Evolutionary conservation across 2,888 invertebrate species (phyloP).

Genomic region (Incurvaria masculella): DNA sequence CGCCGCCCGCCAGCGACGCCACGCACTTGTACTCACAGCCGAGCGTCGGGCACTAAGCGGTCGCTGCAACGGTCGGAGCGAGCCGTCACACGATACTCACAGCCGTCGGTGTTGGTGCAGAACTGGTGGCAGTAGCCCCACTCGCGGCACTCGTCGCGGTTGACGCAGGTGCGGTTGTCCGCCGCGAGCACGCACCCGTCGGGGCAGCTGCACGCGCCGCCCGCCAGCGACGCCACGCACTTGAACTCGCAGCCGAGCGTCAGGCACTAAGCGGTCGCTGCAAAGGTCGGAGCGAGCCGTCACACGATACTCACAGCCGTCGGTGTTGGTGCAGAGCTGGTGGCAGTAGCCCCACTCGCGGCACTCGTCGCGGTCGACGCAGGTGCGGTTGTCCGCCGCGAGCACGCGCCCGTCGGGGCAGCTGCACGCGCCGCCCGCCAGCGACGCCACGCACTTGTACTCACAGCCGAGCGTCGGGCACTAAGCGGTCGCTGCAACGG

Average conservation of each 20-base stretch:
- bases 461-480: slow-evolving; percentile 87
- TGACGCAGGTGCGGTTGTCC: slow-evolving; percentile 84
- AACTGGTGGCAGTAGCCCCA: slow-evolving; percentile 96
- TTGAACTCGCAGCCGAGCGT: slow-evolving; percentile 85
- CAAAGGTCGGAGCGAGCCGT: no score
- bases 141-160: slow-evolving; percentile 88
- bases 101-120: slow-evolving; percentile 84
- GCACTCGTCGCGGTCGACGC: slow-evolving; percentile 91
- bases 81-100: slow-evolving; percentile 28
- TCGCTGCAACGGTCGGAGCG: slow-evolving; percentile 61
- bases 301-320: slow-evolving; percentile 60
- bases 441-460: slow-evolving; percentile 87
- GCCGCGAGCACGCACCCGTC: slow-evolving; percentile 79
- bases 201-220: slow-evolving; percentile 88
- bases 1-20: slow-evolving; percentile 56
- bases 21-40: slow-evolving; percentile 91
- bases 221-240: slow-evolving; percentile 86
- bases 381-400: slow-evolving; percentile 80
- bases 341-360: slow-evolving; percentile 92
- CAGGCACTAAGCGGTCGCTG: slow-evolving; percentile 79
- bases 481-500: slow-evolving; percentile 67
- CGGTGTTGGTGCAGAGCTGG: slow-evolving; percentile 88
- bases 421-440: slow-evolving; percentile 85
- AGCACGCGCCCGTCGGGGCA: slow-evolving; percentile 85
- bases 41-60: slow-evolving; percentile 74